These are phyloP conservation scores for Oscheius onirici DNA, from an alignment of 2,888 invertebrate genomes.

Conservation along the genomic window DNA sequence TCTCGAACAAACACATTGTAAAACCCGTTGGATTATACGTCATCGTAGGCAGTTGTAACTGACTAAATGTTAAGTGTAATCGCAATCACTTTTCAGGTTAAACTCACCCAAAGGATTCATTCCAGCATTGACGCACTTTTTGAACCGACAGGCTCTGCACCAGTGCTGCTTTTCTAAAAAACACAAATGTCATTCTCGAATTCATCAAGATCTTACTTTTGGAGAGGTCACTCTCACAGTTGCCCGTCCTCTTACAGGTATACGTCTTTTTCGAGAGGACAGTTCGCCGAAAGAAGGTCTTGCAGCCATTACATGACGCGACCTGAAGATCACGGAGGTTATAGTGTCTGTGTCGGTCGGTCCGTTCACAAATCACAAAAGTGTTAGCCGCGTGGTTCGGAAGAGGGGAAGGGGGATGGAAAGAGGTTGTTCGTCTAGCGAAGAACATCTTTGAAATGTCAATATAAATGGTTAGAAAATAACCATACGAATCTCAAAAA, in stretches of 20 bases:
- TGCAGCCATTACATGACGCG: conserved; percentile 61
- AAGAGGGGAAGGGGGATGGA: background rate
- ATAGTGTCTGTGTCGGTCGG: no score
- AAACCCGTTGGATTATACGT: no score
- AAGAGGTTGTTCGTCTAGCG: no score
- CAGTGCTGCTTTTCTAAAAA: conserved; percentile 54
- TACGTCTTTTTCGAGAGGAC: conserved; percentile 51
- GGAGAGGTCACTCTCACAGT: conserved; percentile 47
- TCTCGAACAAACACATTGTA: no score
- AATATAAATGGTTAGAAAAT: no score
- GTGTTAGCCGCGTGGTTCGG: background rate
- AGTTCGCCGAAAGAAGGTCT: conserved; percentile 60
- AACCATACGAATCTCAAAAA: no score
- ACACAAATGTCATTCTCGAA: background rate
- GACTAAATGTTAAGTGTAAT: no score
- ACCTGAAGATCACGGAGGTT: conserved; percentile 35
- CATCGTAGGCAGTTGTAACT: no score
- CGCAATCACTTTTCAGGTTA: no score
- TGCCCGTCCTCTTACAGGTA: conserved; percentile 51
- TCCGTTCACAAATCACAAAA: conserved; percentile 21
- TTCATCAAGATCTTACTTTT: conserved; percentile 40
- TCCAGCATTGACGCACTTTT: conserved; percentile 55
- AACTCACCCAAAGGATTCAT: conserved; percentile 48
- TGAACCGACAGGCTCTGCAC: conserved; percentile 56
- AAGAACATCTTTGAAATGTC: no score